A percentile compares a stretch with the other conserved stretches of the same genome.
phyloP scores from a whole-genome alignment of 1,140 invertebrate genomes.

The Drosophila rufa region DNA sequence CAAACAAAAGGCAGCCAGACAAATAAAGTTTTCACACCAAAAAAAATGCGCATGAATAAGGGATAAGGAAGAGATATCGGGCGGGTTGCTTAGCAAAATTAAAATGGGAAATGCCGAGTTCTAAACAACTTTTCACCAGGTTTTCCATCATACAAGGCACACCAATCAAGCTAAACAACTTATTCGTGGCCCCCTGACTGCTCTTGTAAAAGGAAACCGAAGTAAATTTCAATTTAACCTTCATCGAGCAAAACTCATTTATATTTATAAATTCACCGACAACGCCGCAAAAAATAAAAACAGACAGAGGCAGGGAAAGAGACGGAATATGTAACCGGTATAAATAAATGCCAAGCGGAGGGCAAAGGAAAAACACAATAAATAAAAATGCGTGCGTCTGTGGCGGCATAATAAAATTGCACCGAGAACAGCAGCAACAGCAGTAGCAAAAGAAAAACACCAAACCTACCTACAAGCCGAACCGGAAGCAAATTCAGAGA shows the following conservation, averaged over 20 bases:
- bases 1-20: conserved; percentile 76
- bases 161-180: conserved; percentile 51
- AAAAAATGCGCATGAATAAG: conserved; percentile 25
- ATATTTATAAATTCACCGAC: conserved; percentile 83
- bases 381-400: conserved; percentile 75
- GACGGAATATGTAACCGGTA: conserved; percentile 43
- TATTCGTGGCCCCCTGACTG: conserved; percentile 16
- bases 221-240: conserved; percentile 84
- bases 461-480: conserved; percentile 12
- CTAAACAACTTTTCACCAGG: conserved; percentile 66
- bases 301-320: conserved; percentile 17
- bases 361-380: conserved; percentile 57
- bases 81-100: conserved; percentile 75
- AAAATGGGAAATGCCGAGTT: conserved; percentile 69
- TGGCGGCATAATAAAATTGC: conserved; percentile 75
- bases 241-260: conserved; percentile 82
- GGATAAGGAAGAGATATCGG: conserved; percentile 53
- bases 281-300: conserved; percentile 55
- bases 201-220: conserved; percentile 51
- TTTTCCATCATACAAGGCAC: conserved; percentile 58
- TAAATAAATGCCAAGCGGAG: conserved; percentile 46
- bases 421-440: conserved; percentile 38
- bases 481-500: conserved; percentile 54
- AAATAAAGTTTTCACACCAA: conserved; percentile 77
- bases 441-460: conserved; percentile 5